Evolutionary conservation across 2,888 invertebrate species (phyloP).

Genomic region (Nomada flava): DNA sequence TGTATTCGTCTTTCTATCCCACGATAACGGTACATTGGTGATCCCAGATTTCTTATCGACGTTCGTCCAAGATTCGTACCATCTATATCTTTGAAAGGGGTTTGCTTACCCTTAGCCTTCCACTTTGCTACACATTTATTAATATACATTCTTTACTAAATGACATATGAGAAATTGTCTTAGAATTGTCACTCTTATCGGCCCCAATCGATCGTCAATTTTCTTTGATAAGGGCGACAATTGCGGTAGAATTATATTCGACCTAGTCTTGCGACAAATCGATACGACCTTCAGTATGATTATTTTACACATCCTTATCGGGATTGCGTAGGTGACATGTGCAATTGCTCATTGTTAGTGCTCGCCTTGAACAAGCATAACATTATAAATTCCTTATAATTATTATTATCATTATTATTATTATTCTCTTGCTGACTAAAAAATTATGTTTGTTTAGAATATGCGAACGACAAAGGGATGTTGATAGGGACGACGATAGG

Average conservation of each 20-base stretch:
- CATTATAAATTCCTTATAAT: no score
- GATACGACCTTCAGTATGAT: constrained; percentile 36
- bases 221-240: constrained; percentile 30
- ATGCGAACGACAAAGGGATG: constrained; percentile 85
- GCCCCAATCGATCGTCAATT: constrained; percentile 37
- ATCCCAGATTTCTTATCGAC: constrained; percentile 44
- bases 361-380: no score
- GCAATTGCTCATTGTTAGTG: background rate
- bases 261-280: constrained; percentile 51
- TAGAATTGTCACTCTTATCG: background rate
- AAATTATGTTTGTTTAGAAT: constrained; percentile 79
- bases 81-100: background rate
- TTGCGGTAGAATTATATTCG: constrained; percentile 51
- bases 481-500: constrained; percentile 81
- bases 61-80: constrained; percentile 7
- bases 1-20: constrained; percentile 38
- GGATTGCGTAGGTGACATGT: constrained; percentile 21
- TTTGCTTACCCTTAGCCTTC: background rate
- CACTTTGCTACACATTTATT: background rate
- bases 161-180: background rate
- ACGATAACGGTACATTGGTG: constrained; percentile 53
- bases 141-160: background rate
- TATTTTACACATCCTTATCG: constrained; percentile 38
- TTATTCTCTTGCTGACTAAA: background rate
- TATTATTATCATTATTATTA: no score